A percentile compares a stretch with the other conserved stretches of the same genome.
Conservation (phyloP, 2,797 vertebrate genomes). For the Gephyroberyx darwinii region DNA sequence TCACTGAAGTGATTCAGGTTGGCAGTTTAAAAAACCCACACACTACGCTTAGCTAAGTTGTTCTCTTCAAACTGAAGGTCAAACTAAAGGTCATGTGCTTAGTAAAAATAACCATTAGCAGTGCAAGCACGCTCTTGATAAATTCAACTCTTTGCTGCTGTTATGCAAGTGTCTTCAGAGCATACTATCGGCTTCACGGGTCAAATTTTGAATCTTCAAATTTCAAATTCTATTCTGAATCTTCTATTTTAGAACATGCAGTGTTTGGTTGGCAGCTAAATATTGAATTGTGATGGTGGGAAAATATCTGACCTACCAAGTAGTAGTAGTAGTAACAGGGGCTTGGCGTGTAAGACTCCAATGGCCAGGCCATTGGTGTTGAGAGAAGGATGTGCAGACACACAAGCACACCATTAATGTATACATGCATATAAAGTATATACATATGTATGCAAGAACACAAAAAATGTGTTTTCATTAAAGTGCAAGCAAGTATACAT, state of each 20-base stretch:
- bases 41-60: constrained; percentile 61
- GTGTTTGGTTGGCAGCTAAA: background rate
- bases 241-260: background rate
- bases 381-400: too few relatives aligned
- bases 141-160: background rate
- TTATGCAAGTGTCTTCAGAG: background rate
- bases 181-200: background rate
- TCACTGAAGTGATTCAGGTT: constrained; percentile 67
- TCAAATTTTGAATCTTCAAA: background rate
- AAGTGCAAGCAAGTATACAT: too few relatives aligned
- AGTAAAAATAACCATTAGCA: constrained; percentile 41
- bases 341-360: too few relatives aligned
- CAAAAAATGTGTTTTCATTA: too few relatives aligned
- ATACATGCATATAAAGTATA: too few relatives aligned
- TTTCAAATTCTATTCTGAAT: too few relatives aligned
- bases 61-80: constrained; percentile 72
- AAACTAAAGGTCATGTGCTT: constrained; percentile 51
- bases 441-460: too few relatives aligned
- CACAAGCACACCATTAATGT: too few relatives aligned
- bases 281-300: background rate
- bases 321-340: too few relatives aligned
- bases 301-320: background rate
- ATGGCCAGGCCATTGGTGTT: too few relatives aligned
- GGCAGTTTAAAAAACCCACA: constrained; percentile 63
- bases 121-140: constrained; percentile 29